These are phyloP conservation scores for Dolichallabes microphthalmus DNA, from an alignment of 2,113 vertebrate species.

Conservation along the genomic window DNA sequence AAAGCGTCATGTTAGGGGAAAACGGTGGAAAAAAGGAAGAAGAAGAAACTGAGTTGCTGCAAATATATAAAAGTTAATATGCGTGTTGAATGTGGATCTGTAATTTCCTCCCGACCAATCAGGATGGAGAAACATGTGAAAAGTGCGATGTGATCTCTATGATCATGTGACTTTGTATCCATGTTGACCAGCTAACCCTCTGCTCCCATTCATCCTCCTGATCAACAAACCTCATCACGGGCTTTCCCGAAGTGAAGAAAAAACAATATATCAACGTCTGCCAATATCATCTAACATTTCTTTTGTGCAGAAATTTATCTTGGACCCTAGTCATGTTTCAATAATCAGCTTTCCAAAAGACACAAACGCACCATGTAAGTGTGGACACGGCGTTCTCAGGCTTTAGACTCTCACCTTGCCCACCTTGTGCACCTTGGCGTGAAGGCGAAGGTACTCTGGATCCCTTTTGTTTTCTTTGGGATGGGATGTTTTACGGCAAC, in stretches of 20 bases:
- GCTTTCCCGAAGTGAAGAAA: conserved; percentile 14
- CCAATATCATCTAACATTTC: conserved; percentile 9
- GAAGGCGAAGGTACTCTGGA: not conserved
- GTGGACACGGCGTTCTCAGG: not conserved
- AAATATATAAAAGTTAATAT: not conserved
- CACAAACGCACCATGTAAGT: conserved; percentile 6
- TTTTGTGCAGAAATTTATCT: conserved; percentile 14
- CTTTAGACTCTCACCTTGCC: not conserved
- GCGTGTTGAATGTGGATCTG: not conserved
- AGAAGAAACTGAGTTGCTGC: too few relatives aligned
- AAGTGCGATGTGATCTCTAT: conserved; percentile 33
- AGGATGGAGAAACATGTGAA: not conserved
- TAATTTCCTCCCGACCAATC: not conserved
- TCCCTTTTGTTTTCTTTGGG: conserved; percentile 33
- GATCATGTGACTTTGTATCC: too few relatives aligned
- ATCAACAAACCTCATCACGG: not conserved
- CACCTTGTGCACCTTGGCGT: not conserved
- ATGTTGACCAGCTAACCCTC: conserved; percentile 8
- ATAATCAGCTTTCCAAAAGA: conserved; percentile 27
- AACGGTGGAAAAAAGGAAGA: too few relatives aligned
- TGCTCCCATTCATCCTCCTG: not conserved
- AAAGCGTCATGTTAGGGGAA: too few relatives aligned
- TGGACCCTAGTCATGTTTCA: conserved; percentile 3
- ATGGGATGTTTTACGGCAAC: conserved; percentile 47
- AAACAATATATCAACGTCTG: not conserved